These are phyloP conservation scores for Acyrthosiphon pisum DNA, from an alignment of 1,140 invertebrate genomes.

Conservation along the genomic window DNA sequence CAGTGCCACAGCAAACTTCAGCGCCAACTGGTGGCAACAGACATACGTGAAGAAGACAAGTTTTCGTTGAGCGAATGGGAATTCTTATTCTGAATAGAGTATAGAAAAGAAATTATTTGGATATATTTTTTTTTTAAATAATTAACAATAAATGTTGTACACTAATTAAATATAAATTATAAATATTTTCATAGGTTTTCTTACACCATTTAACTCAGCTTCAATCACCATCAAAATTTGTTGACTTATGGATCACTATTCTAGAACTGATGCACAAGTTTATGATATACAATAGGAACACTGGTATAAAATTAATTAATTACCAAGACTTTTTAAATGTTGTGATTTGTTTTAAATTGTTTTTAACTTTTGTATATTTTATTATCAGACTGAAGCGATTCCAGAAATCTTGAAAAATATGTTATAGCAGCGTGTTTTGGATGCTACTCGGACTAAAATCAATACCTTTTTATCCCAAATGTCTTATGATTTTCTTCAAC, in stretches of 20 bases:
- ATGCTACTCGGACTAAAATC: conserved; percentile 90
- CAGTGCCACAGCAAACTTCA: too few relatives aligned
- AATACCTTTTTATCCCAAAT: conserved; percentile 87
- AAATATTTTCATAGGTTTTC: conserved; percentile 73
- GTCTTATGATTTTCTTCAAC: conserved; percentile 77
- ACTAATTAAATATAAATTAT: neutral
- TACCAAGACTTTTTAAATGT: conserved; percentile 14
- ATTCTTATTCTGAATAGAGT: too few relatives aligned
- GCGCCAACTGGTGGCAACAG: too few relatives aligned
- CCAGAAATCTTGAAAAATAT: conserved; percentile 98
- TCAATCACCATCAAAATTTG: conserved; percentile 80
- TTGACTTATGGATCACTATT: conserved; percentile 89
- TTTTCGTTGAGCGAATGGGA: too few relatives aligned
- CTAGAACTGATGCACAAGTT: conserved; percentile 88
- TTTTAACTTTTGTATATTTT: neutral
- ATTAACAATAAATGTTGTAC: neutral
- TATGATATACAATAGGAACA: conserved; percentile 85
- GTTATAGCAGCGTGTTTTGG: conserved; percentile 97
- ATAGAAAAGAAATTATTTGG: too few relatives aligned
- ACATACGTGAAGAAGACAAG: too few relatives aligned
- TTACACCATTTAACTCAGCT: conserved; percentile 91
- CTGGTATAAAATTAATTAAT: conserved; percentile 65
- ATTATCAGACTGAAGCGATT: conserved; percentile 81
- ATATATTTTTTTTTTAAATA: too few relatives aligned
- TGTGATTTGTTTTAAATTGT: conserved; percentile 4